Evolutionary conservation across 2,888 invertebrate genomes (phyloP).

Genomic region (Meiosimyza platycephala): DNA sequence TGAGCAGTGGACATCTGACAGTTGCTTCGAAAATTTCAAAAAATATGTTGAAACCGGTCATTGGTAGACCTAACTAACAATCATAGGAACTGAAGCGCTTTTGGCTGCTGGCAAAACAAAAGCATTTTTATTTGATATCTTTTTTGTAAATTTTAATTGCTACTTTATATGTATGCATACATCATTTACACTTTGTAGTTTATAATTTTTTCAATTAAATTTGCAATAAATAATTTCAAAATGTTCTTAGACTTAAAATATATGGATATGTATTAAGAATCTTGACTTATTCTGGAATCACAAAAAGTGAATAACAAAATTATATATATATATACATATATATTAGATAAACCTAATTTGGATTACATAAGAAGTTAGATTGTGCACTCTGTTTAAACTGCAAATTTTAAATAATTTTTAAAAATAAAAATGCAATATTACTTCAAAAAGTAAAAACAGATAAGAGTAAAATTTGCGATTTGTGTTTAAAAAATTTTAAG

Average conservation of each 20-base stretch:
- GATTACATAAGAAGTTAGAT: background rate
- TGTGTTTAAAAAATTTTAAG: too few relatives aligned
- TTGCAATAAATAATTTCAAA: background rate
- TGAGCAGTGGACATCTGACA: slow-evolving; percentile 62
- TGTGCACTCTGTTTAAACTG: slow-evolving; percentile 2
- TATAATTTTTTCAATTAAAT: too few relatives aligned
- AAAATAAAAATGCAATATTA: slow-evolving; percentile 17
- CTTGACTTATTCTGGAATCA: background rate
- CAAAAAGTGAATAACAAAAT: background rate
- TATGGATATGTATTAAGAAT: slow-evolving; percentile 3
- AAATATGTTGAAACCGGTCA: slow-evolving; percentile 55
- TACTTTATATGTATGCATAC: background rate
- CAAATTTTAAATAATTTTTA: slow-evolving; percentile 5
- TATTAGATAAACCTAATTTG: background rate
- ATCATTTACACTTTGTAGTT: background rate
- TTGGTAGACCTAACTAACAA: slow-evolving; percentile 12
- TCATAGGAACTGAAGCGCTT: background rate
- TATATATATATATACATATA: background rate
- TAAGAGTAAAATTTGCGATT: slow-evolving; percentile 2
- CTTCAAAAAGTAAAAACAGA: slow-evolving; percentile 3
- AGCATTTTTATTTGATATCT: background rate
- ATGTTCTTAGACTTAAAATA: slow-evolving; percentile 8
- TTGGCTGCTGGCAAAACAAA: slow-evolving; percentile 28
- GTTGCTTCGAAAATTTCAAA: slow-evolving; percentile 62
- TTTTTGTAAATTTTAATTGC: background rate